A percentile compares a stretch with the other conserved stretches of the same genome.
These are phyloP conservation scores for Cosmopolites sordidus DNA, from an alignment of 2,888 invertebrate species.

Conservation along the genomic window DNA sequence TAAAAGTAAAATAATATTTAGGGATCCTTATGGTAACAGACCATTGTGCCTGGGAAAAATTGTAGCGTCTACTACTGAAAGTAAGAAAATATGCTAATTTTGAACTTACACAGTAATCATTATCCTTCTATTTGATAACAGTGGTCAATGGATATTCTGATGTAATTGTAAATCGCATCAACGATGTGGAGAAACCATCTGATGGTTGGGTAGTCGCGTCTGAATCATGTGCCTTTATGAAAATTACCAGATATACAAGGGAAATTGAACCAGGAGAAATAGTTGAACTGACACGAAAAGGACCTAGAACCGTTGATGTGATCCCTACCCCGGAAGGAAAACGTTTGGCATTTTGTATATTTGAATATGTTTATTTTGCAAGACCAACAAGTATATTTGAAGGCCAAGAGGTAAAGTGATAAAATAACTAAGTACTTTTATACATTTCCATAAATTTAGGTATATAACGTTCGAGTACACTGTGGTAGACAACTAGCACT, in stretches of 20 bases:
- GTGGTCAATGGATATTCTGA: slow-evolving; percentile 17
- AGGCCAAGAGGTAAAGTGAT: slow-evolving; percentile 77
- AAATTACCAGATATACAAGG: slow-evolving; percentile 76
- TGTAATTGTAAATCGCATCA: not conserved
- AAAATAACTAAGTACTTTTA: not conserved
- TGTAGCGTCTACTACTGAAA: slow-evolving; percentile 42
- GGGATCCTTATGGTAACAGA: slow-evolving; percentile 97
- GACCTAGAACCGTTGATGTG: slow-evolving; percentile 80
- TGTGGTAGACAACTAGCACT: slow-evolving; percentile 89
- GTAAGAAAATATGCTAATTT: slow-evolving; percentile 22
- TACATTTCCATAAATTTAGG: slow-evolving; percentile 8
- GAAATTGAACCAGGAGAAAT: slow-evolving; percentile 94
- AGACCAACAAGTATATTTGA: slow-evolving; percentile 93
- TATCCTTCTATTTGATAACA: not conserved
- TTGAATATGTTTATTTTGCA: slow-evolving; percentile 99
- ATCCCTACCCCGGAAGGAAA: slow-evolving; percentile 75
- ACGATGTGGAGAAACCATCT: slow-evolving; percentile 13
- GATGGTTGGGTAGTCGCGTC: slow-evolving; percentile 96
- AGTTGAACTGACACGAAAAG: slow-evolving; percentile 80
- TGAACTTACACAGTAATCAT: not conserved
- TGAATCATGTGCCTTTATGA: slow-evolving; percentile 93
- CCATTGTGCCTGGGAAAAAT: slow-evolving; percentile 94
- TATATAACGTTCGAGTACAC: slow-evolving; percentile 82
- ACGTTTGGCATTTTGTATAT: slow-evolving; percentile 92
- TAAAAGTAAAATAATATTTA: slow-evolving; percentile 32